Evolutionary conservation across 1,140 invertebrate genomes (phyloP).

Genomic region (Leptestheria dahalacensis): DNA sequence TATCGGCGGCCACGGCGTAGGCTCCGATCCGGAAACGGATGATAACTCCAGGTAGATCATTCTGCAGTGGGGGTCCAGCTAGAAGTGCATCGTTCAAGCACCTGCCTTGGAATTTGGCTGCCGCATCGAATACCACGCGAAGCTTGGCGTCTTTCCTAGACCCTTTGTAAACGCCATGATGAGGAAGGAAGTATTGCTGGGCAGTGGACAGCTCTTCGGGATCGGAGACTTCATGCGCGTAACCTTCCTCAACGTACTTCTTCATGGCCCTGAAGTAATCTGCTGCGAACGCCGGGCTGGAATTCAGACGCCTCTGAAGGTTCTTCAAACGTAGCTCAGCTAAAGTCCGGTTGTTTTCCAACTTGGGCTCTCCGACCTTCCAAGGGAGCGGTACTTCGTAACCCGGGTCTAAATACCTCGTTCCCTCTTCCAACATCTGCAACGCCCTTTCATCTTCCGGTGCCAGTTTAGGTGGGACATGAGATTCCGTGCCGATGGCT

Average conservation of each 20-base stretch:
- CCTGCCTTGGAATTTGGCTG: neutral
- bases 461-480: neutral
- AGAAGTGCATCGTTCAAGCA: slow-evolving; percentile 9
- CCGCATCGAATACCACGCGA: neutral
- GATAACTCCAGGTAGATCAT: neutral
- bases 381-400: slow-evolving; percentile 8
- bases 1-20: slow-evolving; percentile 7
- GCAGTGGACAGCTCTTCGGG: neutral
- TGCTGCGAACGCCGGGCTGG: neutral
- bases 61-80: neutral
- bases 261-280: neutral
- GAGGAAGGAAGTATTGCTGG: slow-evolving; percentile 8
- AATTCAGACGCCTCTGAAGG: neutral
- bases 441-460: neutral
- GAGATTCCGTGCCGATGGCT: neutral
- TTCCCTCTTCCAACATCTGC: slow-evolving; percentile 4
- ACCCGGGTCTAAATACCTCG: slow-evolving; percentile 3
- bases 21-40: neutral
- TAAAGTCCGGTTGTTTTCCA: neutral
- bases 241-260: slow-evolving; percentile 7
- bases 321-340: slow-evolving; percentile 1
- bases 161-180: slow-evolving; percentile 8
- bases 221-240: neutral
- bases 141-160: neutral
- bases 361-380: neutral